These are phyloP conservation scores for Eriocheir sinensis DNA, from an alignment of 1,140 invertebrate genomes.

Conservation along the genomic window DNA sequence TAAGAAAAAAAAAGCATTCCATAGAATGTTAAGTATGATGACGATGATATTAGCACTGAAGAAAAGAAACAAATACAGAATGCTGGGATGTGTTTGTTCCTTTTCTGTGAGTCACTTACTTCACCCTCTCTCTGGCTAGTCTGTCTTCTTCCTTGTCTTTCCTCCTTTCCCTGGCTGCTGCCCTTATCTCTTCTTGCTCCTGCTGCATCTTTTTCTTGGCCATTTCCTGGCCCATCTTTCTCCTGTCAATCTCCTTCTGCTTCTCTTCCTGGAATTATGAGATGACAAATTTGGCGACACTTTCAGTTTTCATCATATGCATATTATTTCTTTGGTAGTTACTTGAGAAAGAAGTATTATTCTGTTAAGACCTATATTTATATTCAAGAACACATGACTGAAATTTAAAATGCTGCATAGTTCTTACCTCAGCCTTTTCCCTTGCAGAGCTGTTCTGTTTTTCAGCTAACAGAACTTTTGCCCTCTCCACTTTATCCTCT, in stretches of 20 bases:
- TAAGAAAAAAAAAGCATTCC: not conserved
- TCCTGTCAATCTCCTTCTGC: constrained; percentile 59
- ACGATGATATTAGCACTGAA: too few species aligned
- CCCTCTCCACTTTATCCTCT: constrained; percentile 54
- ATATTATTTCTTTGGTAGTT: too few species aligned
- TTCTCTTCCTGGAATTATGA: constrained; percentile 35
- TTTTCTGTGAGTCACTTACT: constrained; percentile 36
- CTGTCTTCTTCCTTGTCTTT: constrained; percentile 72
- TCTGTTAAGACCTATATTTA: too few species aligned
- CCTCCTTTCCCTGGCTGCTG: constrained; percentile 45
- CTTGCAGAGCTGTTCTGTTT: constrained; percentile 30
- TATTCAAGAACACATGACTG: too few species aligned
- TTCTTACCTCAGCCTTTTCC: constrained; percentile 52
- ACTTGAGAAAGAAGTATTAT: too few species aligned
- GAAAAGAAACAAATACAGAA: not conserved
- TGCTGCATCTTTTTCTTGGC: constrained; percentile 53
- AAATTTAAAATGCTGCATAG: not conserved
- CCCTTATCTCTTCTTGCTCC: constrained; percentile 44
- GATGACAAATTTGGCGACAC: too few species aligned
- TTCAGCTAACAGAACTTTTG: constrained; percentile 44
- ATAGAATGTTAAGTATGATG: not conserved
- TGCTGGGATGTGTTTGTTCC: not conserved
- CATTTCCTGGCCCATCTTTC: constrained; percentile 70
- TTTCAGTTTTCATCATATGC: too few species aligned
- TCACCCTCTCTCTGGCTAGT: constrained; percentile 67